Base-by-base conservation (phyloP, 2,888 invertebrate species). In the Lasioglossum leucozonium region DNA sequence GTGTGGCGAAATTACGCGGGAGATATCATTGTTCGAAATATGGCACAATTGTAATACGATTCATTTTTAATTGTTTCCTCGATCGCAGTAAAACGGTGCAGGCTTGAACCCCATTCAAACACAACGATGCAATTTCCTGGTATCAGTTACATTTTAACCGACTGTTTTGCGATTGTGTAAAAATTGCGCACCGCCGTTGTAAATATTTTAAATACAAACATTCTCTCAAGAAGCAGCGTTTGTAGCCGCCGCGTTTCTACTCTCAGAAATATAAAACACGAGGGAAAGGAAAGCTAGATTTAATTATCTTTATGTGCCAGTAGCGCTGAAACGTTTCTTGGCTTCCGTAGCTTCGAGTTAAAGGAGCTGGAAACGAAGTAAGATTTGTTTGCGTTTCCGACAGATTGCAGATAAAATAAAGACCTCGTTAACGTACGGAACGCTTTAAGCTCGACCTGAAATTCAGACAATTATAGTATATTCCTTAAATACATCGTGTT, bases 271-370 rank as follows among this genome's bases (percentile, higher is more conserved):
- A 58, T n/a, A 58, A 26, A 58, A 26, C n/a, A 26, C 26, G 58
- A 13, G 26, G 26, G 26, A 26, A 58, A 13, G 58, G 58, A 26
- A 26, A 26, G 13, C 26, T 26, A 58, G 58, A 58, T 58, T 58
- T 58, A 58, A 58, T 58, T 58, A 58, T 58, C 58, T 58, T 58
- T 58, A 58, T 58, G 58, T 58, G 58, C 58, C 58, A 26, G 26
- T 42, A 13, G 51, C n/a, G 16, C 13, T 11, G 47, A 30, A 30
- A 62, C 47, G 75, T n/a, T 47, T 55, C 40, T 26, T 55, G 55
- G 37, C 22, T 30, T 37, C 34, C 18, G 67, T 30, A 18, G 67
- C 67, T 26, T 58, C 58, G 58, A 26, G 58, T 58, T 58, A 58
- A 58, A 58, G 58, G 26, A 58, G 58, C 58, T 58, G 13, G 58